Evolutionary conservation across 2,797 vertebrate genomes (phyloP).

Genomic region (Lates japonicus): DNA sequence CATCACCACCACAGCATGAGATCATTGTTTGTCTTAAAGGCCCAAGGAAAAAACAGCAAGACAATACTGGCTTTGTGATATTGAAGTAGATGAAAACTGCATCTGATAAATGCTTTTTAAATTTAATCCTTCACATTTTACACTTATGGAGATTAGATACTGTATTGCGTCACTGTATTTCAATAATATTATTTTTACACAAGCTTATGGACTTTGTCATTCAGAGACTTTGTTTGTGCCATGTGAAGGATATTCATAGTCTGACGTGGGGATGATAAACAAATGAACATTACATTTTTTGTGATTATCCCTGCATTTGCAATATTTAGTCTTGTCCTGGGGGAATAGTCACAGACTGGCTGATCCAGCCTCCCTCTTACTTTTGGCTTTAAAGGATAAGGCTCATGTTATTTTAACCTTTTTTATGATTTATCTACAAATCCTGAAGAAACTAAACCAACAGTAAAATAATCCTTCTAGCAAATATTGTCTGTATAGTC

Average conservation of each 20-base stretch:
- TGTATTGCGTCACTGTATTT: background rate
- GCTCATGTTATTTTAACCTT: background rate
- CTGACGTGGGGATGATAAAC: background rate
- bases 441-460: background rate
- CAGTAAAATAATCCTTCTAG: background rate
- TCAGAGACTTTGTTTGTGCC: background rate
- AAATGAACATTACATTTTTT: background rate
- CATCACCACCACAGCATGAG: slow-evolving; percentile 16
- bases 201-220: background rate
- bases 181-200: background rate
- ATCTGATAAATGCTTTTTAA: background rate
- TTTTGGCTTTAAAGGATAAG: slow-evolving; percentile 3
- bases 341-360: too few species aligned
- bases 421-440: slow-evolving; percentile 16
- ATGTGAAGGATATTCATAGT: background rate
- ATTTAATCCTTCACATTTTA: background rate
- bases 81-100: background rate
- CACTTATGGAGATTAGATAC: background rate
- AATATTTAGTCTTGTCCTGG: background rate
- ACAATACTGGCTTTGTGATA: background rate
- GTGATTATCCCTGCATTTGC: background rate
- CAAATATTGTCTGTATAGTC: background rate
- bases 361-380: background rate
- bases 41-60: background rate
- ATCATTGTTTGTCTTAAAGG: background rate